Evolutionary conservation across 2,888 invertebrate species (phyloP), one percentile per base, ranked within the genome.

Genomic region (Gymnoscelis rufifasciata): DNA sequence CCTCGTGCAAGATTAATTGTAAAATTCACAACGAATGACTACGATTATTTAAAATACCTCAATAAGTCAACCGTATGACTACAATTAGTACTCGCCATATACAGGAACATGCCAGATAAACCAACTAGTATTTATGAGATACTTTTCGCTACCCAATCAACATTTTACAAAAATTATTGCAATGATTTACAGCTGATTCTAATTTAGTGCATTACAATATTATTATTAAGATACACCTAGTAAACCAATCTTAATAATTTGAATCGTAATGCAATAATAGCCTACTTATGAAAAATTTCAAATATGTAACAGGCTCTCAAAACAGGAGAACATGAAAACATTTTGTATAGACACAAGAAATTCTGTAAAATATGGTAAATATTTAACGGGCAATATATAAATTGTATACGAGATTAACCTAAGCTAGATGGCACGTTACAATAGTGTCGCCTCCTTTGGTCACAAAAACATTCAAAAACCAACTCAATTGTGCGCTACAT

Each of bases 371-470:
- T 50, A 88, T 84, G 88, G 87, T 89, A 88, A 87, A 88, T 87
- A 88, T 83, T 87, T 80, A 88, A 88, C 88, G 87, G 88, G 88
- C 88, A 88, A 88, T 88, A 88, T 88, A 87, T 86, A 88, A 86
- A 87, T 87, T 88, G 88, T 88, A 88, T 88, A 88, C 87, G 84
- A 87, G 84, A 83, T 88, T 88, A 88, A 88, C 88, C 88, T 89
- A 89, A 88, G 88, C 88, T 88, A 88, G 88, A 89, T 89, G 88
- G 89, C 89, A 89, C 89, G 87, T 88, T 78, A 80, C 73, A 76
- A 74, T 74, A 78, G 87, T 87, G 88, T 83, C 87, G 88, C 86
- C 87, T 76, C 84, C 78, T 83, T 84, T 83, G 84, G 83, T 84
- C 86, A 69, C 69, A 68, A 74, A 66, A 68, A 72, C 68, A 68